phyloP scores from a whole-genome alignment of 1,140 invertebrate genomes.

The Diabrotica undecimpunctata region DNA sequence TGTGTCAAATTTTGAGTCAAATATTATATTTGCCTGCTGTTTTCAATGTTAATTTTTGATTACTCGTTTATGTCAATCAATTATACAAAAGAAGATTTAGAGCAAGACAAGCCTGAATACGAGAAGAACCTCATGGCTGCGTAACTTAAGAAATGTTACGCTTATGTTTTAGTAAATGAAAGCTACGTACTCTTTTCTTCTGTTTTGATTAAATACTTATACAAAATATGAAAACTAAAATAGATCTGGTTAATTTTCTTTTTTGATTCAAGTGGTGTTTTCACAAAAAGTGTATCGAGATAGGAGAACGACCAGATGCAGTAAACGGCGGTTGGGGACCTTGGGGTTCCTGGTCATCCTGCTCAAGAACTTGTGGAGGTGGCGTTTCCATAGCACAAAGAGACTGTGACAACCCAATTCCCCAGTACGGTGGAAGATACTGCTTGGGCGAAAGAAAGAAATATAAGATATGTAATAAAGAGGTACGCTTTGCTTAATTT shows the following conservation, averaged over 20 bases:
- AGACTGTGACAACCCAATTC: constrained; percentile 55
- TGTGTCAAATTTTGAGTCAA: no score
- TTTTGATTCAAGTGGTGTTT: constrained; percentile 60
- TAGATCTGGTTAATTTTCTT: neutral
- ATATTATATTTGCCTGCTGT: no score
- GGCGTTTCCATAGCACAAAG: constrained; percentile 53
- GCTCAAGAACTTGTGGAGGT: constrained; percentile 62
- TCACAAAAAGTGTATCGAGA: constrained; percentile 59
- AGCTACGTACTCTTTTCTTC: no score
- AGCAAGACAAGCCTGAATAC: no score
- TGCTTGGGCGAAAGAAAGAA: constrained; percentile 54
- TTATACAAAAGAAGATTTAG: no score
- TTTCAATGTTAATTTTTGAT: no score
- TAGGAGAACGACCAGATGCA: constrained; percentile 57
- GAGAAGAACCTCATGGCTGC: no score
- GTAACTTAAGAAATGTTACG: no score
- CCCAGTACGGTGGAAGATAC: constrained; percentile 60
- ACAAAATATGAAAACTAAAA: neutral
- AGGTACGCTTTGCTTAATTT: constrained; percentile 45
- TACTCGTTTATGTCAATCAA: no score
- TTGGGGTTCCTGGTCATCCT: constrained; percentile 56
- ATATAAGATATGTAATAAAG: constrained; percentile 58
- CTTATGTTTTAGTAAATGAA: no score
- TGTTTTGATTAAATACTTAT: neutral
- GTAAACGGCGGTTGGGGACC: constrained; percentile 65